Percentiles rank a stretch among this genome's conserved stretches.
Evolutionary conservation across 2,888 invertebrate species (phyloP).

Genomic region (Monopis laevigella): DNA sequence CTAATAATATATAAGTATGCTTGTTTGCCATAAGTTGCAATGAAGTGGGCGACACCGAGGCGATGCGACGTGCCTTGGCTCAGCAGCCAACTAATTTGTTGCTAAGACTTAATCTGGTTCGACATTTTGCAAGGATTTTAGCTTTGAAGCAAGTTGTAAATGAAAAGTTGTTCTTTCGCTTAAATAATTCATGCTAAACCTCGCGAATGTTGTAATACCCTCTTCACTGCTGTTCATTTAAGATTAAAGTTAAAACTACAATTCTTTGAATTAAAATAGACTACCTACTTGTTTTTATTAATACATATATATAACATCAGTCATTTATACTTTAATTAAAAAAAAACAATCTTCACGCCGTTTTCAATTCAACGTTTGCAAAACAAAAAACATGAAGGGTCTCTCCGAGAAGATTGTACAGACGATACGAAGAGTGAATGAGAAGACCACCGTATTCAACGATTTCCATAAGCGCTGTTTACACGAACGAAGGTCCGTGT

Average conservation of each 20-base stretch:
- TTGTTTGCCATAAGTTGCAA: slow-evolving; percentile 1
- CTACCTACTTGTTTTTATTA: too few species aligned
- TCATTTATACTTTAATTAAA: too few species aligned
- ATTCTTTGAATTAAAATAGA: too few species aligned
- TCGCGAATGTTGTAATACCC: neutral
- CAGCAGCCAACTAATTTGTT: slow-evolving; percentile 12
- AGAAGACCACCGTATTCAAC: slow-evolving; percentile 3
- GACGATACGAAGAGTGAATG: slow-evolving; percentile 3
- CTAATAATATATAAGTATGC: neutral
- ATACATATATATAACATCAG: too few species aligned
- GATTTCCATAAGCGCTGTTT: slow-evolving; percentile 42
- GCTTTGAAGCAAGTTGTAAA: slow-evolving; percentile 10
- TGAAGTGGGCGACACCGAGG: slow-evolving; percentile 8
- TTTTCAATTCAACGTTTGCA: too few species aligned
- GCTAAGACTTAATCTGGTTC: slow-evolving; percentile 12
- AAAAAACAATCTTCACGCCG: too few species aligned
- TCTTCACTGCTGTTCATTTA: slow-evolving; percentile 4
- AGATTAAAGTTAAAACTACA: too few species aligned
- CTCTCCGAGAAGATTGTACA: slow-evolving; percentile 2
- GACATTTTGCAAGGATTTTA: slow-evolving; percentile 12
- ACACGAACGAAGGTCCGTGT: slow-evolving; percentile 22
- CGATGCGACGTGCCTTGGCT: slow-evolving; percentile 12
- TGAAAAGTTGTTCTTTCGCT: slow-evolving; percentile 9
- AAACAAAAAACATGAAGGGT: too few species aligned
- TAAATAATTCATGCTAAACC: slow-evolving; percentile 9